phyloP scores from a whole-genome alignment of 2,888 invertebrate species.

The Leptopilina syphax region DNA sequence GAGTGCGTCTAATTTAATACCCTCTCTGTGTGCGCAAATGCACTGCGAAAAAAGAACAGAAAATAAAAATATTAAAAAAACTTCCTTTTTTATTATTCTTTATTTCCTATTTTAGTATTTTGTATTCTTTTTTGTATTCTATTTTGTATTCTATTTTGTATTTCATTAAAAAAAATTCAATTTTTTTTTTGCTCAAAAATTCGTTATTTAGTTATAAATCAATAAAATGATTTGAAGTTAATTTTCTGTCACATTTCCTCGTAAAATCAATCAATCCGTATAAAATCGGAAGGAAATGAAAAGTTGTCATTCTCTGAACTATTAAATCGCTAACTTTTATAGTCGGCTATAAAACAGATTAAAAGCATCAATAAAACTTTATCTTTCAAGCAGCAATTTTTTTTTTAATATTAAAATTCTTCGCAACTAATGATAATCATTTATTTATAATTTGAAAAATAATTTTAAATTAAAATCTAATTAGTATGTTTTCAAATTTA shows the following conservation, averaged over 20 bases:
- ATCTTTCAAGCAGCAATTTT: neutral
- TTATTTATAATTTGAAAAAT: too few relatives aligned
- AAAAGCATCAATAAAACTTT: constrained; percentile 7
- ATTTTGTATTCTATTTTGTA: too few relatives aligned
- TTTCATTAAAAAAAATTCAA: neutral
- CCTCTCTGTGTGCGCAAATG: neutral
- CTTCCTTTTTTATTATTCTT: too few relatives aligned
- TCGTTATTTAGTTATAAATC: neutral
- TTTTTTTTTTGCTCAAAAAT: neutral
- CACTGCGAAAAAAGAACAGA: too few relatives aligned
- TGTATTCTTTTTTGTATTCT: too few relatives aligned
- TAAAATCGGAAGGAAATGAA: constrained; percentile 1
- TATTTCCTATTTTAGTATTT: too few relatives aligned
- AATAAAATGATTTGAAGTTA: neutral
- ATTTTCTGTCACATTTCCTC: neutral
- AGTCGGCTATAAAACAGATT: neutral
- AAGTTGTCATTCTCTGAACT: constrained; percentile 7
- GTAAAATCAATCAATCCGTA: constrained; percentile 3
- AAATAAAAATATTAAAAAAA: neutral
- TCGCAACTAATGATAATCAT: neutral
- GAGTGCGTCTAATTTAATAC: neutral
- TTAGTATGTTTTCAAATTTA: too few relatives aligned
- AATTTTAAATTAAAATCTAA: too few relatives aligned
- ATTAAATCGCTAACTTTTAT: neutral
- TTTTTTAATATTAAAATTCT: constrained; percentile 8